Base-by-base conservation (phyloP, 2,113 vertebrate species). In the Catagonus wagneri region DNA sequence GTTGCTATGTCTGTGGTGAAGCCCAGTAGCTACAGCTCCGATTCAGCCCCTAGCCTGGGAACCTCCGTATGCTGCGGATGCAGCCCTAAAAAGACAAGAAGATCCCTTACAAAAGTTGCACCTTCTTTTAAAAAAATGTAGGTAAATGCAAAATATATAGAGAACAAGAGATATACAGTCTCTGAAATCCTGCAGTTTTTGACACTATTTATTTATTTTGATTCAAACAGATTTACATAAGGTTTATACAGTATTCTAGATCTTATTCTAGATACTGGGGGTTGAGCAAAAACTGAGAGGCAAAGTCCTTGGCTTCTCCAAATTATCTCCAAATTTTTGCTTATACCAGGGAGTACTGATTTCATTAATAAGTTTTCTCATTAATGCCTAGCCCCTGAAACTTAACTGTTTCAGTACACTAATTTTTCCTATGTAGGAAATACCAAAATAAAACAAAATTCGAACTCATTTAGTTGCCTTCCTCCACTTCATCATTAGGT, bases 401-500 rank as follows among this genome's bases (percentile, higher is more conserved):
- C 22, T 34, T 54, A 52, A 44, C 23, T 39, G 19, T 89, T 75
- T 25, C 65, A 25, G 32, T 36, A 61, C 29, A 52, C 2, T 34
- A 27, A 29, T 44, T 66, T 86, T 74, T 61, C 29, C 44, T 39
- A 3, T 14, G 11, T 39, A 19, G 44, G 13, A 72, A 95, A 76
- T 39, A 75, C 2, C 3, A 54, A 11, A 34, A 66, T 15, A 50
- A 32, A 56, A 83, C 22, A 34, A 74, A 83, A 66, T 6, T 29
- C 23, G 1, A 87, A 34, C 32, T 84, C 39, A 36, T 61, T 34
- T 9, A 39, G 52, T 15, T 93, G 88, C 66, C 22, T 96, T 76
- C 23, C 20, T 88, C 19, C 1, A 7, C 5, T 32, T 27, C 0
- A 16, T 20, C 98, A 95, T 96, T 97, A 98, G 98, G 93, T 98